phyloP scores from a whole-genome alignment of 2,888 invertebrate genomes.

The Hirudinaria manillensis region DNA sequence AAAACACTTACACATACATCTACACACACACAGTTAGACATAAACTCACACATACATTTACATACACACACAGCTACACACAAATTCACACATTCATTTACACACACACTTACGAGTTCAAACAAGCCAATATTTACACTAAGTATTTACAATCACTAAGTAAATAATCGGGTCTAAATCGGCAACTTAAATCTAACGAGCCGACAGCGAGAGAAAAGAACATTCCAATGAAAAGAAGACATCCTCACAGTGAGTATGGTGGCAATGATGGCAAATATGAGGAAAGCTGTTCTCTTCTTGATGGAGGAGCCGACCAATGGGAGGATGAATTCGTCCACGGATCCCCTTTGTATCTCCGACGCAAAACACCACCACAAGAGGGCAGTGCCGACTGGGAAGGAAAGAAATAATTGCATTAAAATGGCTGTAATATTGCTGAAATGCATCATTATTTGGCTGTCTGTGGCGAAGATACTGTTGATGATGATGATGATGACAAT shows the following conservation, averaged over 20 bases:
- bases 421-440: background rate
- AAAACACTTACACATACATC: background rate
- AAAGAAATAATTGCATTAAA: background rate
- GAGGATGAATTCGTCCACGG: constrained; percentile 45
- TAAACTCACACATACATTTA: background rate
- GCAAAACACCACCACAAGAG: constrained; percentile 82
- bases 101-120: no score
- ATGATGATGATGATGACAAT: no score
- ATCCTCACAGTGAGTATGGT: constrained; percentile 72
- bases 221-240: no score
- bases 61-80: background rate
- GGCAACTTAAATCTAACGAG: no score
- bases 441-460: background rate
- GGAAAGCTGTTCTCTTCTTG: constrained; percentile 77
- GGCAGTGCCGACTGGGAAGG: constrained; percentile 61
- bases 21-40: background rate
- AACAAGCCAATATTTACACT: no score
- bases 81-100: no score
- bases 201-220: no score
- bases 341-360: constrained; percentile 65
- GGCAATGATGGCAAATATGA: constrained; percentile 76
- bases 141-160: no score
- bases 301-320: constrained; percentile 68
- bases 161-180: no score
- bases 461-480: background rate